A percentile compares a stretch with the other conserved stretches of the same genome.
These are phyloP conservation scores for Stenotaenia linearis DNA, from an alignment of 2,888 invertebrate genomes.

Conservation along the genomic window DNA sequence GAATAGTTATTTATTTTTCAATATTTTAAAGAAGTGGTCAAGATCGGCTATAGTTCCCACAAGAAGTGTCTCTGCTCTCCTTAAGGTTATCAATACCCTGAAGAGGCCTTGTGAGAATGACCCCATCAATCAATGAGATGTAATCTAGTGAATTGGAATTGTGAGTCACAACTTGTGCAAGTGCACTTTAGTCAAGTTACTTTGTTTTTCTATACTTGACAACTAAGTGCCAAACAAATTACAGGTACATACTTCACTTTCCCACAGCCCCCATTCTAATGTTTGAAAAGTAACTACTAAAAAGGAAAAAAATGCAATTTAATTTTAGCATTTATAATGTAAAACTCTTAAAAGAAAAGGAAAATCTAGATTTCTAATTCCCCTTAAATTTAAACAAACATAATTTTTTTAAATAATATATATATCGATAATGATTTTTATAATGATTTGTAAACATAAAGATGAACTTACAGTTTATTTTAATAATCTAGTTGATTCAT, in stretches of 20 bases:
- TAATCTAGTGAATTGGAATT: slow-evolving; percentile 16
- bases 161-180: slow-evolving; percentile 12
- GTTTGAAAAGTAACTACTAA: background rate
- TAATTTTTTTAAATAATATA: no score
- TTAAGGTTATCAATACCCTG: slow-evolving; percentile 23
- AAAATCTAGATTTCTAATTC: background rate
- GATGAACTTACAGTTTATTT: background rate
- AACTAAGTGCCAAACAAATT: background rate
- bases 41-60: background rate
- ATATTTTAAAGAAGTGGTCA: background rate
- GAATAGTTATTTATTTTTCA: background rate
- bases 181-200: background rate
- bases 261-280: background rate
- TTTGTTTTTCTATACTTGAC: background rate
- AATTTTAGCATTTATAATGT: no score
- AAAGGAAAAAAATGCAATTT: background rate
- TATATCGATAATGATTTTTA: background rate
- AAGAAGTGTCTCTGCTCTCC: slow-evolving; percentile 2
- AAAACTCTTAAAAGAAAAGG: background rate
- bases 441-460: background rate
- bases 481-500: slow-evolving; percentile 9
- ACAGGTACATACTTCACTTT: background rate
- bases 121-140: slow-evolving; percentile 22
- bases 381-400: background rate
- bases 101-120: slow-evolving; percentile 23